Evolutionary conservation across 1,140 invertebrate species (phyloP).

Genomic region (Bombus soroeensis): DNA sequence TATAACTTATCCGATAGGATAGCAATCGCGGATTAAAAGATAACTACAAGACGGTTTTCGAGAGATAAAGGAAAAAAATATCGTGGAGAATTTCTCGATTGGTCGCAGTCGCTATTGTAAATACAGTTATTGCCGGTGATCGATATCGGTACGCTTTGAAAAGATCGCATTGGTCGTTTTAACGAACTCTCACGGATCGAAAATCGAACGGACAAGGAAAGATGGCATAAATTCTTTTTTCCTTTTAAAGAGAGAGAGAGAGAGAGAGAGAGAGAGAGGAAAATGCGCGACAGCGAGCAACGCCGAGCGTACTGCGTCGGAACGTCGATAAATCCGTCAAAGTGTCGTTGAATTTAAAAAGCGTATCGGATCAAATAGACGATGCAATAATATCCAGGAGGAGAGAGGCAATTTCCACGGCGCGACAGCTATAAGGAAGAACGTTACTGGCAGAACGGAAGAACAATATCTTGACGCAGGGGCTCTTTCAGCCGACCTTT

Average conservation of each 20-base stretch:
- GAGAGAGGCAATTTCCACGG: constrained; percentile 2
- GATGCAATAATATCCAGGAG: constrained; percentile 3
- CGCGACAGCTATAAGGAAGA: neutral
- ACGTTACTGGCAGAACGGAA: neutral
- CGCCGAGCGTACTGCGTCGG: neutral
- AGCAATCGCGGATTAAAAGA: neutral
- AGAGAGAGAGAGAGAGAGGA: too few species aligned
- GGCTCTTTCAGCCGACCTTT: neutral
- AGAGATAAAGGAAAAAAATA: neutral
- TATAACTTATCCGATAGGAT: too few species aligned
- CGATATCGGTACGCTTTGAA: constrained; percentile 43
- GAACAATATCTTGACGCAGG: constrained; percentile 39
- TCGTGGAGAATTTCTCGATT: neutral
- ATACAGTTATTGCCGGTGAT: constrained; percentile 20
- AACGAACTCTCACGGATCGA: constrained; percentile 43
- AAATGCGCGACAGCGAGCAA: neutral
- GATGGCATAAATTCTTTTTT: constrained; percentile 3
- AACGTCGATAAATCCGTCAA: constrained; percentile 36
- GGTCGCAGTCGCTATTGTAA: too few species aligned
- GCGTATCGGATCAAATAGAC: constrained; percentile 15
- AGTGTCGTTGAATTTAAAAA: constrained; percentile 30
- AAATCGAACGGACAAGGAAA: constrained; percentile 34
- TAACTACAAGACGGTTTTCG: neutral
- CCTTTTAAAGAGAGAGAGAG: neutral
- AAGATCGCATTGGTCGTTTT: constrained; percentile 39